Evolutionary conservation across 2,797 vertebrate genomes (phyloP).

Genomic region (Phylloscopus collybita): DNA sequence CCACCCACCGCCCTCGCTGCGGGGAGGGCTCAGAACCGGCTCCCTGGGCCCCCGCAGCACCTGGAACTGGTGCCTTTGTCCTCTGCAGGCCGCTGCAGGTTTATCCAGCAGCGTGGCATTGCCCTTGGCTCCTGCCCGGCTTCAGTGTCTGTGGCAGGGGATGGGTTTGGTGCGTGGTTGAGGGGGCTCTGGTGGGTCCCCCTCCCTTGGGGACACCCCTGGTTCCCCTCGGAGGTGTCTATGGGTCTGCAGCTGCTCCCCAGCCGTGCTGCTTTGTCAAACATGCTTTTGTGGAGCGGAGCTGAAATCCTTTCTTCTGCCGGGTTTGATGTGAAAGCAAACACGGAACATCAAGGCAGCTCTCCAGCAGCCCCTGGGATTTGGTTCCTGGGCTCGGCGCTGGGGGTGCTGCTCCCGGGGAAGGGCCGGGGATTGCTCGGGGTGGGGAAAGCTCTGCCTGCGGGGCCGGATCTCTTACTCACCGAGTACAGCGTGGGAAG

Average conservation of each 20-base stretch:
- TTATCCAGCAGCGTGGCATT: fast-evolving
- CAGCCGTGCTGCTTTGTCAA: not conserved
- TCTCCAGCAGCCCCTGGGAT: fast-evolving
- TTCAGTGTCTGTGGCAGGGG: fast-evolving
- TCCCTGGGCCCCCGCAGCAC: fast-evolving
- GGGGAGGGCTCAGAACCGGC: fast-evolving
- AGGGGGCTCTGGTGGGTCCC: not conserved
- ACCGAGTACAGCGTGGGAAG: fast-evolving
- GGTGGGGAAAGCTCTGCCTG: not conserved
- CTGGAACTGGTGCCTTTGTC: fast-evolving
- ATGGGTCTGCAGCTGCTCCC: not conserved
- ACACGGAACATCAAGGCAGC: not conserved
- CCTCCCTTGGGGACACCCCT: not conserved
- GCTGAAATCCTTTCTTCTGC: not conserved
- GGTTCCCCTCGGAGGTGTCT: fast-evolving
- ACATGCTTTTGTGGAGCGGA: not conserved
- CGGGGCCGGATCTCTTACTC: not conserved
- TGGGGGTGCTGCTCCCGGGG: fast-evolving
- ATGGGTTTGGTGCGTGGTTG: fast-evolving
- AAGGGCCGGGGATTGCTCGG: not conserved
- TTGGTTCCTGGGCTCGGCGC: fast-evolving
- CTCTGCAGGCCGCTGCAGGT: fast-evolving
- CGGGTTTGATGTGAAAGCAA: not conserved
- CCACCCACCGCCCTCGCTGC: no score
- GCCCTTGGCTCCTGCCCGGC: not conserved